phyloP scores from a whole-genome alignment of 1,140 invertebrate species.

The Pogonomyrmex californicus region DNA sequence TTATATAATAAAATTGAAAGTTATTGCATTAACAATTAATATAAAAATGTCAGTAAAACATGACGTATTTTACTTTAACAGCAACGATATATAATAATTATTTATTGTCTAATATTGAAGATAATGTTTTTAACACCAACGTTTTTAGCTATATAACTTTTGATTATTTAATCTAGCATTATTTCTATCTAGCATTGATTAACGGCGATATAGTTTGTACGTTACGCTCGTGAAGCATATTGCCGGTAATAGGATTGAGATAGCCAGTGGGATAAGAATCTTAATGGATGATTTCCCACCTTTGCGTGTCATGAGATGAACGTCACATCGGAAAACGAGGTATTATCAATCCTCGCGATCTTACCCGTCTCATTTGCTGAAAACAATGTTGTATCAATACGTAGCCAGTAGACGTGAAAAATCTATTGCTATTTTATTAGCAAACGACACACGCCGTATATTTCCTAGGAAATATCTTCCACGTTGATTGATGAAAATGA shows the following conservation, averaged over 20 bases:
- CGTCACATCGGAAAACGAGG: slow-evolving; percentile 11
- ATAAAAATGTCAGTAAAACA: background rate
- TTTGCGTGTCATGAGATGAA: slow-evolving; percentile 27
- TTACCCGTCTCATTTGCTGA: slow-evolving; percentile 9
- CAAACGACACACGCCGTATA: slow-evolving; percentile 5
- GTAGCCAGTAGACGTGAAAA: slow-evolving; percentile 15
- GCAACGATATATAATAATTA: background rate
- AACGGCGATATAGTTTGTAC: background rate
- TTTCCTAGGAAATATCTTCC: slow-evolving; percentile 39
- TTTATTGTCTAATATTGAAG: background rate
- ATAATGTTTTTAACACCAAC: background rate
- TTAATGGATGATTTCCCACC: slow-evolving; percentile 45
- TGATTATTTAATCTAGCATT: background rate
- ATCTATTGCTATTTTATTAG: slow-evolving; percentile 42
- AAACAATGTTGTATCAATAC: slow-evolving; percentile 3
- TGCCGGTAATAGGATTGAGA: slow-evolving; percentile 30
- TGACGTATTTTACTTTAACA: background rate
- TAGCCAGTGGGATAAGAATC: slow-evolving; percentile 28
- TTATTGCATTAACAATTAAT: background rate
- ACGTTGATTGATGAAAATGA: slow-evolving; percentile 36
- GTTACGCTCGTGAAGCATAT: background rate
- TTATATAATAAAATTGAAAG: background rate
- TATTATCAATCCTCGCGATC: slow-evolving; percentile 41
- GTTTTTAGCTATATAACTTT: background rate
- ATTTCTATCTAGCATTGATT: background rate